Evolutionary conservation across 2,113 vertebrate species (phyloP).

Genomic region (Ahaetulla prasina): DNA sequence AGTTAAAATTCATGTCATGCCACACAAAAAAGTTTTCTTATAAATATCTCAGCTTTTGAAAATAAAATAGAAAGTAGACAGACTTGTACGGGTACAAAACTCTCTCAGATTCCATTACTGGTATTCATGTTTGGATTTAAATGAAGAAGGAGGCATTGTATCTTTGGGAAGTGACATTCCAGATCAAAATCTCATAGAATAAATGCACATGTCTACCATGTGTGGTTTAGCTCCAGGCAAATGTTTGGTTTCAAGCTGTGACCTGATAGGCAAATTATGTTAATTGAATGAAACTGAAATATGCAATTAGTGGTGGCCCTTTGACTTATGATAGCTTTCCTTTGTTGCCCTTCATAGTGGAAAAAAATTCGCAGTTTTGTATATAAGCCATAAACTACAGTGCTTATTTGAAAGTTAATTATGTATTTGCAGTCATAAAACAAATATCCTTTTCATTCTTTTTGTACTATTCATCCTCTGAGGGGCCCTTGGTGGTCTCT

Average conservation of each 20-base stretch:
- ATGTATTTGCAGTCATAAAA: neutral
- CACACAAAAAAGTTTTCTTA: too few relatives aligned
- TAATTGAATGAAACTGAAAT: constrained; percentile 32
- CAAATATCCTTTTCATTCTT: neutral
- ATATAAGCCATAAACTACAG: neutral
- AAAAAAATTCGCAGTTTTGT: neutral
- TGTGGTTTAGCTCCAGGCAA: constrained; percentile 12
- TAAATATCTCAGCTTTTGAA: neutral
- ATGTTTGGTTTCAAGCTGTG: constrained; percentile 24
- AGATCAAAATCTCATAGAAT: neutral
- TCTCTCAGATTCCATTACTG: neutral
- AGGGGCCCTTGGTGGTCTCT: neutral
- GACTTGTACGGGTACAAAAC: neutral
- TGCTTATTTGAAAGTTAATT: neutral
- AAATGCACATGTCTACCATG: constrained; percentile 6
- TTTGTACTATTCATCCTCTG: neutral
- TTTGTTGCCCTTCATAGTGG: neutral
- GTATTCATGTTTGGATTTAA: neutral
- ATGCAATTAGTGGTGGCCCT: constrained; percentile 22
- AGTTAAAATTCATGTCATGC: too few relatives aligned
- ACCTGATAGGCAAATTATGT: constrained; percentile 28
- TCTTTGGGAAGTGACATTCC: neutral
- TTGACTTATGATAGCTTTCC: constrained; percentile 15
- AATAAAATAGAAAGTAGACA: neutral
- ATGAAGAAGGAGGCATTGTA: neutral